Evolutionary conservation across 64 coral and sea anemone species (phyloP), one percentile per base, ranked within the genome.

Genomic region (Cladopsammia gracilis): DNA sequence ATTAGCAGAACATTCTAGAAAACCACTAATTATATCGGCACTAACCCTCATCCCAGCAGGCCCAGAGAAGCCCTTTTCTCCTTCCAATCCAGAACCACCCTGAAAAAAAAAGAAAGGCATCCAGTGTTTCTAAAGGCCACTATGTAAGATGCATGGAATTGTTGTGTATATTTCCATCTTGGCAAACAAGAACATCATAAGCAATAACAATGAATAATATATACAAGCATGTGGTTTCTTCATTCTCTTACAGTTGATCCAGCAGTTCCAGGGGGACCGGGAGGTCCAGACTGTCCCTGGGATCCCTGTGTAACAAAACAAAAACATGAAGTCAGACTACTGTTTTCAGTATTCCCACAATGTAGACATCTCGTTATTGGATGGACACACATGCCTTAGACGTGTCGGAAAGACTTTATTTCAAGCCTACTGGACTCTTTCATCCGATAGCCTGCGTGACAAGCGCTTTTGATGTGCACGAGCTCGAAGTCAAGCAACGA

Each of bases 11-110:
- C 34, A 56, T 56, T 56, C 53, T 56, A 56, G 53, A 1, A 56
- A 12, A 56, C 12, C 53, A 56, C 12, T 12, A 5, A 24, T 46
- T 12, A 15, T 4, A 3, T 24, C 43, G 5, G 44, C n/a, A 84
- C 80, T 84, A 67, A 84, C 80, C 22, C 80, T 62, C 62, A 84
- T 49, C 67, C 80, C 80, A 67, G 62, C 10, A 14, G 62, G 61
- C 43, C 80, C 80, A 20, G 80, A 48, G 62, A 67, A 84, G 43
- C 80, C 80, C 11, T 47, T 51, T n/a, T 48, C 62, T 24, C 80
- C 80, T 50, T 84, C 80, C 4, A 50, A n/a, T 48, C 80, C 80
- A 84, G 10, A 14, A 13, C 3, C 42, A 24, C 80, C 80, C 80
- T 84, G 4, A 16, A 4, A 50, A n/a, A n/a, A 50, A 62, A 15